A percentile compares a stretch with the other conserved stretches of the same genome.
phyloP scores from a whole-genome alignment of 2,797 vertebrate species.

The Scolopax rusticola region DNA sequence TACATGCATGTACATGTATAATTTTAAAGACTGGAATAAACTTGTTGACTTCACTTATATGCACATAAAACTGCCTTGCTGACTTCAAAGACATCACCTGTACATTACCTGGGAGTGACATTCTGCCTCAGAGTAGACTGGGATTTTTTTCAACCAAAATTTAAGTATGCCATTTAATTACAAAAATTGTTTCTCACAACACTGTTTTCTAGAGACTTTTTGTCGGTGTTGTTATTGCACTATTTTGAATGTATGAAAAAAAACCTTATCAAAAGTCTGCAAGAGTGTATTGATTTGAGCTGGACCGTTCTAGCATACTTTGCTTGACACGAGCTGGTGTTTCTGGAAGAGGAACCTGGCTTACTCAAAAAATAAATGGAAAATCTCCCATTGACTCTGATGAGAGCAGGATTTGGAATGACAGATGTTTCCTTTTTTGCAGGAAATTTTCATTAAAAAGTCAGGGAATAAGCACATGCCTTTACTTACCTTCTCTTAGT shows the following conservation, averaged over 20 bases:
- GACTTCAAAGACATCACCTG: conserved; percentile 33
- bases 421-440: neutral
- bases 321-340: neutral
- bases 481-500: neutral
- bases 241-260: neutral
- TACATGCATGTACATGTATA: neutral
- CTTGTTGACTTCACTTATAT: neutral
- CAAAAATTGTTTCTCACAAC: neutral
- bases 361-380: neutral
- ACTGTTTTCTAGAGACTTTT: neutral
- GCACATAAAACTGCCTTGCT: neutral
- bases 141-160: conserved; percentile 6
- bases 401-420: neutral
- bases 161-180: neutral
- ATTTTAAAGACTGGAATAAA: conserved; percentile 25
- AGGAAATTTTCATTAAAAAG: neutral
- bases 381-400: neutral
- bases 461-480: neutral
- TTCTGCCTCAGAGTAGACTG: neutral
- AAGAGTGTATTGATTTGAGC: neutral
- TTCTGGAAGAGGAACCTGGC: neutral
- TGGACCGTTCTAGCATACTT: neutral
- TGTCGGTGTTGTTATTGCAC: neutral
- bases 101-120: neutral
- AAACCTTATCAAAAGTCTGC: neutral